Evolutionary conservation across 2,888 invertebrate genomes (phyloP).

Genomic region (Lasiommata megera): DNA sequence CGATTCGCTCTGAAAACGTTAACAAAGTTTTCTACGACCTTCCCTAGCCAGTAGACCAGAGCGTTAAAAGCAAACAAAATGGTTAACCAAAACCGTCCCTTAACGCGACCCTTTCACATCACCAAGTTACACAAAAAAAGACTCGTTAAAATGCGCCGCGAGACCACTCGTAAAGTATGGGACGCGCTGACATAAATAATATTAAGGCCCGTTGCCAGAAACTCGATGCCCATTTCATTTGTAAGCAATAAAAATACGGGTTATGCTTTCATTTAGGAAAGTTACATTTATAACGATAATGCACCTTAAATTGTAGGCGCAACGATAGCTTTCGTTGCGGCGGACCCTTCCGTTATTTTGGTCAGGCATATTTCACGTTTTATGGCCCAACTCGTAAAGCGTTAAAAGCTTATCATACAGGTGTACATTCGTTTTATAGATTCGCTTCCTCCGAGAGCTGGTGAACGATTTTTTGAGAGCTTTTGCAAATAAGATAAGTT

Average conservation of each 20-base stretch:
- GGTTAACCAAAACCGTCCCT: conserved; percentile 35
- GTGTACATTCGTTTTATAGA: conserved; percentile 50
- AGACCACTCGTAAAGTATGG: conserved; percentile 53
- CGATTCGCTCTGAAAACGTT: neutral
- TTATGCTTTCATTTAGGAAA: conserved; percentile 28
- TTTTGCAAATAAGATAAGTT: too few species aligned
- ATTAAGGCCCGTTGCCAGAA: conserved; percentile 58
- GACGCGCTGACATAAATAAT: conserved; percentile 72
- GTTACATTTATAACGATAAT: conserved; percentile 18
- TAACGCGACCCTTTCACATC: conserved; percentile 51
- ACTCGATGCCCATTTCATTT: conserved; percentile 46
- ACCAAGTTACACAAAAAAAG: conserved; percentile 58
- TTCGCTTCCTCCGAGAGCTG: conserved; percentile 22
- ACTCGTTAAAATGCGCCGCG: conserved; percentile 55
- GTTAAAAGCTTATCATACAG: conserved; percentile 55
- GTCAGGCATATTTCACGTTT: conserved; percentile 38
- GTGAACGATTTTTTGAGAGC: neutral
- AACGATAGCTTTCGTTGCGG: conserved; percentile 20
- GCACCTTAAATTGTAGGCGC: conserved; percentile 25
- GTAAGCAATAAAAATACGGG: conserved; percentile 34
- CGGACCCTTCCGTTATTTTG: conserved; percentile 27
- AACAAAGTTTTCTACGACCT: neutral
- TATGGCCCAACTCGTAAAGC: conserved; percentile 48
- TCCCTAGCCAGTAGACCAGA: conserved; percentile 24
- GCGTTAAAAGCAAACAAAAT: conserved; percentile 30